Evolutionary conservation across 2,113 vertebrate species (phyloP), one percentile per base, ranked within the genome.

Genomic region (Chaetops frenatus): DNA sequence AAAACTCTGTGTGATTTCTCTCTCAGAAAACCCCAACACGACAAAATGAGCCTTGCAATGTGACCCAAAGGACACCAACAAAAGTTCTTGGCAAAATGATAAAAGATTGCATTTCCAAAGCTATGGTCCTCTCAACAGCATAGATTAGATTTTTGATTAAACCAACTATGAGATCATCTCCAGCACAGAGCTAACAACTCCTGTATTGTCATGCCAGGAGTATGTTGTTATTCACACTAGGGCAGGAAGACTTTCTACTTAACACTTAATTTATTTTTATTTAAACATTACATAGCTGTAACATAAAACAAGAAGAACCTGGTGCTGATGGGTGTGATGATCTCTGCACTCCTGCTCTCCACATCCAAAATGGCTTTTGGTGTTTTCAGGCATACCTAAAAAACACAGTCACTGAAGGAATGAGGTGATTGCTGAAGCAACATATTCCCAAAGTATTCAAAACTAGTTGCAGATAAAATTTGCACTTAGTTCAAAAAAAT

Each of bases 131-230:
- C 87, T 80, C 42, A 92, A 89, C 7, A 2, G 77, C 82, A 60
- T 65, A 86, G 84, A 86, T 86, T 69, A 78, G 54, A 70, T 85
- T 95, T 96, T 88, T 70, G 66, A 96, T 95, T 96, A 96, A 95
- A 97, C 48, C 83, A 92, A 40, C 76, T 86, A 88, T 96, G 95
- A 97, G 92, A 90, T 96, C 96, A 96, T 93, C 86, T 77, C 79
- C 67, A 94, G 86, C 58, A 60, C 64, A 50, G 33, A 92, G 54
- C 71, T 93, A 78, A 92, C 82, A 93, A 93, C 47, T 64, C 80
- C 95, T 96, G 9, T 86, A 78, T 66, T 91, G 85, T 92, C 81
- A 83, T 54, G 93, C 92, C 93, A 95, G 89, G 84, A 94, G 70
- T 77, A 90, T 50, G 81, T 66, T 95, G 62, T 89, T 95, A 58